Base-by-base conservation (phyloP, 2,797 vertebrate genomes). In the Craterocephalus amniculus region DNA sequence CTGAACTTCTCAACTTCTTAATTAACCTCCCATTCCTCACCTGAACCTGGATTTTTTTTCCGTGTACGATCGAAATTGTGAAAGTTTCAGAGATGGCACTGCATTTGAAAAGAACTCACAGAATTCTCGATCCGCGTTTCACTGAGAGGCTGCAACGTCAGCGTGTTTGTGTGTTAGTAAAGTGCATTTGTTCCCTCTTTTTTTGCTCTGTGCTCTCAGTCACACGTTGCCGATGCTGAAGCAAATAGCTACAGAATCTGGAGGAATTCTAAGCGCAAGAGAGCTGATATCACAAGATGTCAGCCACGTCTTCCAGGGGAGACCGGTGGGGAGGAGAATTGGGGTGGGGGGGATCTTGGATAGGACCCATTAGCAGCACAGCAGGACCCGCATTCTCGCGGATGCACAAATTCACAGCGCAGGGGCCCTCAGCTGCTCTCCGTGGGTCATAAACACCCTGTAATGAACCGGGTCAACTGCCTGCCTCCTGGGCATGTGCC, bases 361-460 rank as follows among this genome's bases (percentile, higher is more conserved):
- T 74, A 79, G 61, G 89, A 80, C 70, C 88, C 89, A 91, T 92
- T 91, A 91, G 81, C 78, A 77, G 86, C 85, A 78, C 87, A 89
- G 90, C 87, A 80, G 85, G 85, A 52, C 85, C 86, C 72, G 67
- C 84, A 89, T 93, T 94, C 84, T 94, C 80, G 80, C 92, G 89
- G 89, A 93, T 67, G 79, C 93, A 94, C 90, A 84, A 65, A 84
- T 83, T 81, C 70, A 74, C 75, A 64, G 69, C 70, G 67, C 67
- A 27, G 76, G 74, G 84, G 69, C 84, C 83, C 81, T 85, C 88
- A 87, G 90, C 89, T 90, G 88, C 81, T 88, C 79, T 78, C 71
- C 43, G 16, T 59, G 81, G 87, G 81, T 86, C 88, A 88, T 90
- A 94, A 92, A 94, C 86, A 88, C 88, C 79, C 79, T 38, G 79